Evolutionary conservation across 2,888 invertebrate species (phyloP), one percentile per base, ranked within the genome.

Genomic region (Agrotis exclamationis): DNA sequence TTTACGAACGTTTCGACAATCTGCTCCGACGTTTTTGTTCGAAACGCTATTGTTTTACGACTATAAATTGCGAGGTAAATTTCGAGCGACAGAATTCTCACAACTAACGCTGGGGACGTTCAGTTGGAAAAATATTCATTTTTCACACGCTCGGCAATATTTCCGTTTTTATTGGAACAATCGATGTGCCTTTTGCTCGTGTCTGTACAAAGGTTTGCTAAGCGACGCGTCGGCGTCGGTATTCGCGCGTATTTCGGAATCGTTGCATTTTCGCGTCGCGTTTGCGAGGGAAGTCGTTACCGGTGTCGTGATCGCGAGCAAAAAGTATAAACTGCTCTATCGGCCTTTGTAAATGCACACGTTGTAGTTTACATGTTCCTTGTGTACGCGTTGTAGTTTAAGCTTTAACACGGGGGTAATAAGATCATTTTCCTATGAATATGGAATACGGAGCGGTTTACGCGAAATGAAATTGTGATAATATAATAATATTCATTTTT

Each of bases 81-180:
- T 87, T 86, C 86, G 83, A 82, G 85, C 85, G 80, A 85, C 86
- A 86, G 80, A 88, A 86, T 86, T 87, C 79, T 76, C 77, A 78
- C 74, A 79, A 79, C 69, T 66, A 69, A 51, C 70, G 65, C 64
- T 59, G 64, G 65, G 70, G 71, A 80, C 77, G 83, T 74, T 88
- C 87, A 85, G 86, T 82, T 86, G 87, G 88, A 87, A 90, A 91
- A 91, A 91, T 90, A 90, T 92, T 89, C 90, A 91, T 90, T 92
- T 93, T 93, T 91, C 90, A 89, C 86, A 87, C 87, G 88, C 75
- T 80, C 84, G 81, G 88, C 89, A 90, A 92, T 91, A 91, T 93
- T 93, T 91, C 90, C 90, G 92, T 91, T 93, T 92, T 92, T 90
- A 91, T 92, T 89, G 87, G 89, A 90, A 92, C 93, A 93, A 93